A percentile compares a stretch with the other conserved stretches of the same genome.
Conservation (phyloP, 2,113 vertebrate genomes). For the Heterotilapia buettikoferi region DNA sequence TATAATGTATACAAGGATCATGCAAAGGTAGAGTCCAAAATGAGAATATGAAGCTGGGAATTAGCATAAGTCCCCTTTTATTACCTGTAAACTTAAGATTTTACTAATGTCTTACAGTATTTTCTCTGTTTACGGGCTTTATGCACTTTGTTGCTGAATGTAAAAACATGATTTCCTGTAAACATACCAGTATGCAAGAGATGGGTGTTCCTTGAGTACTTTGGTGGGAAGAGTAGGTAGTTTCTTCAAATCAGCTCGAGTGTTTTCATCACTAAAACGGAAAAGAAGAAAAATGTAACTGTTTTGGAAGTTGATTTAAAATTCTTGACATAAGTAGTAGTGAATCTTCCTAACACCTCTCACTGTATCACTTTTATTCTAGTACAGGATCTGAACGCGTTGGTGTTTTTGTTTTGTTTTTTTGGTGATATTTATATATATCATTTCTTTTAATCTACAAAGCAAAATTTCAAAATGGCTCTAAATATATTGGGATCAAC, state of each 20-base stretch:
- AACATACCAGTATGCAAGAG: constrained; percentile 90
- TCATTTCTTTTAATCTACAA: background rate
- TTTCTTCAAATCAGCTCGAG: constrained; percentile 91
- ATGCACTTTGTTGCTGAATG: background rate
- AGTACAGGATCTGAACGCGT: accelerated
- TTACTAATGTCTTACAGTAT: background rate
- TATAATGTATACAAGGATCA: background rate
- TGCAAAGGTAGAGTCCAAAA: background rate
- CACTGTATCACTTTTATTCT: background rate
- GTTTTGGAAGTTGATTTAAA: background rate
- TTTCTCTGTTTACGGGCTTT: background rate
- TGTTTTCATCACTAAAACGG: constrained; percentile 85
- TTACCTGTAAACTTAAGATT: background rate
- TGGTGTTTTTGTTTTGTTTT: background rate
- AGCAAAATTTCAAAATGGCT: background rate
- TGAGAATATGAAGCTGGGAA: background rate
- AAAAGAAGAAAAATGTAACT: background rate
- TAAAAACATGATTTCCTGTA: background rate
- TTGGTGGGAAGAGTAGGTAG: constrained; percentile 93
- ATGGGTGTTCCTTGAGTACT: constrained; percentile 95
- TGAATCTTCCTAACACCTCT: background rate
- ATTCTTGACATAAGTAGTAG: background rate
- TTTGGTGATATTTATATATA: background rate
- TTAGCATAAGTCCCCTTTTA: background rate
- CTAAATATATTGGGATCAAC: background rate